These are phyloP conservation scores for Opisthograptis luteolata DNA, from an alignment of 2,888 invertebrate species.

Conservation along the genomic window DNA sequence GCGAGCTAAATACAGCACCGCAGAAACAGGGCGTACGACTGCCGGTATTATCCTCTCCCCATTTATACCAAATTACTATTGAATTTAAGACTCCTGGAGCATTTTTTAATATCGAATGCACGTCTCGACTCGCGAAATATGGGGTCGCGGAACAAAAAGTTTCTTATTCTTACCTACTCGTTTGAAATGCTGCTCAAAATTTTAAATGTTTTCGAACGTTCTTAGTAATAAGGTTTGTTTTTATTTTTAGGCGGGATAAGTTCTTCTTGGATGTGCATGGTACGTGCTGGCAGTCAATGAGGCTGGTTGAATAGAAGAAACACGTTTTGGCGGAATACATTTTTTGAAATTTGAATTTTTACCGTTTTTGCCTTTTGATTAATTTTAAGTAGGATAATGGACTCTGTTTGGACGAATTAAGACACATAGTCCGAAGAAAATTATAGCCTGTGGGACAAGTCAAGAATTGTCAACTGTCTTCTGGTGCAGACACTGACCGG, in stretches of 20 bases:
- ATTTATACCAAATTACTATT: slow-evolving; percentile 78
- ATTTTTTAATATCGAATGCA: slow-evolving; percentile 73
- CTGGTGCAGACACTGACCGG: slow-evolving; percentile 34
- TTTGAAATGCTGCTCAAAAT: slow-evolving; percentile 39
- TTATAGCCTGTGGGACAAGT: slow-evolving; percentile 33
- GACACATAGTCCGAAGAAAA: slow-evolving; percentile 25
- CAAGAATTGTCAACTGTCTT: slow-evolving; percentile 40
- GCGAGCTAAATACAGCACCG: slow-evolving; percentile 81
- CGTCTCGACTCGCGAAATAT: slow-evolving; percentile 62
- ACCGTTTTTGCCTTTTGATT: slow-evolving; percentile 38
- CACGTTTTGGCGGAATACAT: slow-evolving; percentile 68
- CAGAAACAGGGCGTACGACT: slow-evolving; percentile 74
- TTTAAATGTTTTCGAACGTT: slow-evolving; percentile 51
- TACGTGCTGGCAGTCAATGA: slow-evolving; percentile 60
- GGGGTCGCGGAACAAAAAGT: slow-evolving; percentile 56
- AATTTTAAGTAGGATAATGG: slow-evolving; percentile 30
- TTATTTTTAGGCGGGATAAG: slow-evolving; percentile 56
- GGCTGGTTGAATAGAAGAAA: slow-evolving; percentile 65
- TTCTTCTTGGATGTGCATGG: slow-evolving; percentile 52
- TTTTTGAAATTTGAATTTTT: slow-evolving; percentile 52
- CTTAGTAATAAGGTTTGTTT: slow-evolving; percentile 69
- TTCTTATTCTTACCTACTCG: slow-evolving; percentile 47
- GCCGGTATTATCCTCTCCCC: slow-evolving; percentile 72
- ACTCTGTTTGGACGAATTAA: slow-evolving; percentile 29
- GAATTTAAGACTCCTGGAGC: slow-evolving; percentile 79